Percentiles rank a stretch among this genome's conserved stretches.
Evolutionary conservation across 2,888 invertebrate genomes (phyloP).

Genomic region (Fissipunctia ypsillon): DNA sequence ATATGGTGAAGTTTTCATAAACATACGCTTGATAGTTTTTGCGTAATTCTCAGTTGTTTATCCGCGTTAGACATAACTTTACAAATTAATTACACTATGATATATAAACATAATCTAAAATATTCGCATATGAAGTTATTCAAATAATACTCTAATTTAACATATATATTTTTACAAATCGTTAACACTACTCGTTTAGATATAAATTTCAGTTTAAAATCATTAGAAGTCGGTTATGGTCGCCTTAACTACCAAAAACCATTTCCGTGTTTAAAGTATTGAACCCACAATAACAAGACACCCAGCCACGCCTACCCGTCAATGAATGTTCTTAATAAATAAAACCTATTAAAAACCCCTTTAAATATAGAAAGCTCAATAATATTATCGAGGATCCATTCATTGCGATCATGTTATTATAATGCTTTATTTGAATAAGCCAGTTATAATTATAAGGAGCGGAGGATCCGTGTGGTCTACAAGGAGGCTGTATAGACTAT

Average conservation of each 20-base stretch:
- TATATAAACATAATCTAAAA: no score
- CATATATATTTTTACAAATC: no score
- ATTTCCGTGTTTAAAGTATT: conserved; percentile 20
- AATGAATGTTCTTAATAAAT: conserved; percentile 29
- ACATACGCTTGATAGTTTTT: no score
- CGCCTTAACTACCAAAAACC: background rate
- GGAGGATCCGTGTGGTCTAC: conserved; percentile 73
- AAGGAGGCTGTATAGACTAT: conserved; percentile 79
- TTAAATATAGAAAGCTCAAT: conserved; percentile 19
- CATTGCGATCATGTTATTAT: conserved; percentile 63
- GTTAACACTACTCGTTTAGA: no score
- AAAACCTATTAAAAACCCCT: conserved; percentile 37
- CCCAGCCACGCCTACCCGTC: conserved; percentile 27
- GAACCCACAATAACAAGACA: conserved; percentile 14
- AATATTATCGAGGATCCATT: conserved; percentile 56
- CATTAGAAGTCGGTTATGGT: no score
- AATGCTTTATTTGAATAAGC: conserved; percentile 51
- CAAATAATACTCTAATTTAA: no score
- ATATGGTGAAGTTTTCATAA: no score
- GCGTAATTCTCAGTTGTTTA: no score
- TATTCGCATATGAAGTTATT: no score
- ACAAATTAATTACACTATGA: no score
- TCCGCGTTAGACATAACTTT: no score
- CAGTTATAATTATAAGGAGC: conserved; percentile 63
- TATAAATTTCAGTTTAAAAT: no score